Percentiles rank a stretch among this genome's conserved stretches.
Evolutionary conservation across 1,140 invertebrate species (phyloP).

Genomic region (Bombus pascuorum): DNA sequence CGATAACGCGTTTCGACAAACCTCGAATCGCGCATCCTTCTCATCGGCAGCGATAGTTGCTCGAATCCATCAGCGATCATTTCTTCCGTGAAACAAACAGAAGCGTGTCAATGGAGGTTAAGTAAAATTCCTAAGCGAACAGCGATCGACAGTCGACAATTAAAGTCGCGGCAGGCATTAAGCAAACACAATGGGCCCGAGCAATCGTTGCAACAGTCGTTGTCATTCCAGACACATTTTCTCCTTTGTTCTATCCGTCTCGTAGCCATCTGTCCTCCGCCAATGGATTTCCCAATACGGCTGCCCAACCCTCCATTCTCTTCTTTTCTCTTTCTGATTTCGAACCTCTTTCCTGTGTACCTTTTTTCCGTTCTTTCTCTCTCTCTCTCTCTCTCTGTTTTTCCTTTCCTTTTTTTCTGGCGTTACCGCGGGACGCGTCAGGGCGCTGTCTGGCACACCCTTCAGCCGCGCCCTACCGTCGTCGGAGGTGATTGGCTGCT

Average conservation of each 20-base stretch:
- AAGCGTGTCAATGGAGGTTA: constrained; percentile 27
- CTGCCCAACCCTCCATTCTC: constrained; percentile 63
- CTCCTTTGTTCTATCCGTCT: constrained; percentile 67
- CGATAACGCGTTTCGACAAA: not conserved
- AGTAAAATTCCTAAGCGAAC: constrained; percentile 22
- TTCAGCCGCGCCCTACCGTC: constrained; percentile 64
- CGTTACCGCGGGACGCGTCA: not conserved
- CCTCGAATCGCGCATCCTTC: not conserved
- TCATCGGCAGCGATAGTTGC: not conserved
- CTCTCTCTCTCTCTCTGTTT: constrained; percentile 1
- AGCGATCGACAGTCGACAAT: constrained; percentile 46
- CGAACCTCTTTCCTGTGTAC: not conserved
- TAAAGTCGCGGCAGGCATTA: constrained; percentile 49
- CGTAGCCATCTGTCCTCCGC: constrained; percentile 55
- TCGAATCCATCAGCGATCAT: not conserved
- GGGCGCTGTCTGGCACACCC: constrained; percentile 65
- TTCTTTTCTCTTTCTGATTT: constrained; percentile 19
- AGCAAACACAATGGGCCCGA: constrained; percentile 56
- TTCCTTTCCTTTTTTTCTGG: not conserved
- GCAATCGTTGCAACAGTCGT: constrained; percentile 57
- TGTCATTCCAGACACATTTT: constrained; percentile 63
- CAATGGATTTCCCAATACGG: constrained; percentile 61
- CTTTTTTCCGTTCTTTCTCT: not conserved
- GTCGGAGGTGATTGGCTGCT: constrained; percentile 28
- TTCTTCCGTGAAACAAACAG: not conserved